Percentiles rank a stretch among this genome's conserved stretches.
phyloP scores from a whole-genome alignment of 2,113 vertebrate species.

The Pionites leucogaster region DNA sequence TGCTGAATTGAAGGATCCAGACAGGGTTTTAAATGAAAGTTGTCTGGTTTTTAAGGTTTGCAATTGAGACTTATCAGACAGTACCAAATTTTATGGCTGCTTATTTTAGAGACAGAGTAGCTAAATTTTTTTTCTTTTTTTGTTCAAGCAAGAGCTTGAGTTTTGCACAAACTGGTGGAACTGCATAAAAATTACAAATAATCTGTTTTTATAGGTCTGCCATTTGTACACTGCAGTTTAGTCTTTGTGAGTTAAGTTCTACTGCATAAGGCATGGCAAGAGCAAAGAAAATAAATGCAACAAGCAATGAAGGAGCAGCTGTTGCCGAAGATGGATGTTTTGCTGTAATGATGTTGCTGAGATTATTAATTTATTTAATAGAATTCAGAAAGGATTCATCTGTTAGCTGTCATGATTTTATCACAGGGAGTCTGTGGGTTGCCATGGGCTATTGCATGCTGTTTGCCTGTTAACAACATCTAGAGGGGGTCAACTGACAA shows the following conservation, averaged over 20 bases:
- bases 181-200: neutral
- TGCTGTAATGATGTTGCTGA: slow-evolving; percentile 67
- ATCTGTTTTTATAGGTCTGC: neutral
- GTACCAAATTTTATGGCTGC: neutral
- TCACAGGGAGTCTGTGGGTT: slow-evolving; percentile 36
- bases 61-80: neutral
- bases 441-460: slow-evolving; percentile 60
- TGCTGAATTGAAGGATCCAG: neutral
- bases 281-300: slow-evolving; percentile 49
- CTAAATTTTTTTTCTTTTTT: neutral
- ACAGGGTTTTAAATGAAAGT: neutral
- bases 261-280: neutral
- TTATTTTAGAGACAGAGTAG: neutral
- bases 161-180: neutral
- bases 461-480: slow-evolving; percentile 62
- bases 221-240: neutral
- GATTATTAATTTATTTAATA: slow-evolving; percentile 76
- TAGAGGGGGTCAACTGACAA: slow-evolving; percentile 65
- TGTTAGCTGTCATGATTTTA: slow-evolving; percentile 70
- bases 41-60: neutral
- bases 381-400: slow-evolving; percentile 71
- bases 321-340: slow-evolving; percentile 69
- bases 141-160: neutral
- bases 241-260: neutral
- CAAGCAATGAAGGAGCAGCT: slow-evolving; percentile 44